Evolutionary conservation across 2,113 vertebrate species (phyloP).

Genomic region (Poeciliopsis retropinna): DNA sequence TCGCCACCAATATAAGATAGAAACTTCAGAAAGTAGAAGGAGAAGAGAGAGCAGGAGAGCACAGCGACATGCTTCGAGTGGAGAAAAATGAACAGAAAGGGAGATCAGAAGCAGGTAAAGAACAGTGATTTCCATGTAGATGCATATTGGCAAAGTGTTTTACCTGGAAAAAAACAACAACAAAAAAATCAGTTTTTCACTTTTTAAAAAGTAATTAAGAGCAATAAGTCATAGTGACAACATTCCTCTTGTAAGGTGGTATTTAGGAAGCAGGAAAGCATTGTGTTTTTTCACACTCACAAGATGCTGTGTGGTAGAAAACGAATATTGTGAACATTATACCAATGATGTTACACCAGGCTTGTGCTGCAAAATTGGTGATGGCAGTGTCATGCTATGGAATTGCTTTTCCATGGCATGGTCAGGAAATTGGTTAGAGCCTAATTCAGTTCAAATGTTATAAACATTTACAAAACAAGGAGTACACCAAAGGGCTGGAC

Average conservation of each 20-base stretch:
- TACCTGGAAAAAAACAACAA: conserved; percentile 3
- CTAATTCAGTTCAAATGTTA: too few species aligned
- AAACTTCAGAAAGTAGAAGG: conserved; percentile 63
- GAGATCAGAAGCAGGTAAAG: background rate
- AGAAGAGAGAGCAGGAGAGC: conserved; percentile 20
- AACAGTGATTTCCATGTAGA: background rate
- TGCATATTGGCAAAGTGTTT: conserved; percentile 10
- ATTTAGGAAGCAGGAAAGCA: conserved; percentile 1
- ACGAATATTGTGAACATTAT: too few species aligned
- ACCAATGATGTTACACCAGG: background rate
- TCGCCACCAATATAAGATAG: conserved; percentile 66
- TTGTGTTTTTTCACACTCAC: conserved; percentile 4
- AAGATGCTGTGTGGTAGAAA: background rate
- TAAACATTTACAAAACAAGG: too few species aligned
- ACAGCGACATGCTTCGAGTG: conserved; percentile 14
- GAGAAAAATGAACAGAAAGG: conserved; percentile 11
- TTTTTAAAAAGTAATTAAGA: conserved; percentile 3
- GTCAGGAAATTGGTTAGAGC: too few species aligned
- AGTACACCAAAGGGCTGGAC: too few species aligned
- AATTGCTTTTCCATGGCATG: too few species aligned
- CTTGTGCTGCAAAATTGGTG: background rate
- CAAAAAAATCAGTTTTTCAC: background rate
- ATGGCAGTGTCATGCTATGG: background rate
- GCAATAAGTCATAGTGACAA: conserved; percentile 4
- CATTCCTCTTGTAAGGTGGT: background rate